Base-by-base conservation (phyloP, 2,888 invertebrate genomes). In the Drosophila algonquin region DNA sequence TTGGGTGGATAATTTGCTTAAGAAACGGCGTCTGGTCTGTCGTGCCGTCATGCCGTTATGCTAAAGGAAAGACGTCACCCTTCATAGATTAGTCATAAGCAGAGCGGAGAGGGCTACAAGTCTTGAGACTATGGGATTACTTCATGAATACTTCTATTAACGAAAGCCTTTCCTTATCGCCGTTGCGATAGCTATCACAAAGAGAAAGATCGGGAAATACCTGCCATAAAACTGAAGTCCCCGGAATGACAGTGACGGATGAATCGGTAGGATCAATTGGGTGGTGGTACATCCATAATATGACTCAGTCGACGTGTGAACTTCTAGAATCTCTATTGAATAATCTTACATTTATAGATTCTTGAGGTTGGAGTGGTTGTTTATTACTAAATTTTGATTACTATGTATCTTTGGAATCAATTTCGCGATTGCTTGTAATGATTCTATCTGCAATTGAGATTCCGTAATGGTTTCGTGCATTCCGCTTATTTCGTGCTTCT, bases 171-270 rank as follows among this genome's bases (percentile, higher is more conserved):
- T 44, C 58, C 75, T 65, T 80, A 72, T 71, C 65, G 51, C 14
- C 40, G 6, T 0, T 14, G 7, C 1, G 4, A 24, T 21, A 21
- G 21, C 21, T n/a, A 45, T 53, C 53, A 35, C 21, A 21, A 46
- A 35, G 46, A 48, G 50, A 62, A 55, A 67, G 61, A 52, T 72
- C 58, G 63, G 78, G 65, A 71, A 75, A 75, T 65, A 83, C 65
- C 61, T 68, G 62, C 21, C 54, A 74, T 59, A 77, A 75, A 71
- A 54, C 14, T 8, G 5, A n/a, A 21, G 35, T 68, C n/a, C 10
- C 16, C 10, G 24, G 32, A 65, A 45, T 55, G 67, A 67, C 65
- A 65, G 53, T 70, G 64, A 78, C 67, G 69, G 61, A 71, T 75
- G 21, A 3, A 48, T 2, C 8, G 7, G 14, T 40, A n/a, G 14